Evolutionary conservation across 2,888 invertebrate genomes (phyloP).

Genomic region (Eristalis arbustorum): DNA sequence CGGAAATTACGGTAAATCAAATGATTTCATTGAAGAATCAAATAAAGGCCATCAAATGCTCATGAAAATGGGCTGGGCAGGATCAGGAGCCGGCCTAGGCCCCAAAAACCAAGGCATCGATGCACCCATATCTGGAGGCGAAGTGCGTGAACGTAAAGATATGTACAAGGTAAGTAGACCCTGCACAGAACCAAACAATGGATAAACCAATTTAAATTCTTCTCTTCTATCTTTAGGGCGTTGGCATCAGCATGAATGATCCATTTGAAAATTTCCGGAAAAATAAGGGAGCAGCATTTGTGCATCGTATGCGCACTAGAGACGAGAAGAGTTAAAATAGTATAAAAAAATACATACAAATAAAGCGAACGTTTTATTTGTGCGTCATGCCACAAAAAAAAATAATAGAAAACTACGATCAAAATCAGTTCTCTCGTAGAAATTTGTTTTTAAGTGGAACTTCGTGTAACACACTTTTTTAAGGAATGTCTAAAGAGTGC

Average conservation of each 20-base stretch:
- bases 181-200: neutral
- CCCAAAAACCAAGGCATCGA: slow-evolving; percentile 97
- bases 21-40: slow-evolving; percentile 88
- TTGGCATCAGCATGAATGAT: slow-evolving; percentile 95
- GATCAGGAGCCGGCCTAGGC: slow-evolving; percentile 93
- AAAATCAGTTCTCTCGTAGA: neutral
- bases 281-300: slow-evolving; percentile 96
- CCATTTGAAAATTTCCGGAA: slow-evolving; percentile 98
- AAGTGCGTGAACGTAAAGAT: slow-evolving; percentile 93
- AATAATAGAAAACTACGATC: neutral
- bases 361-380: neutral
- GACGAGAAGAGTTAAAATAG: slow-evolving; percentile 83
- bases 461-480: neutral
- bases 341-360: neutral
- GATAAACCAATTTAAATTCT: neutral
- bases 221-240: slow-evolving; percentile 82
- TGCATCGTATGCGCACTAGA: slow-evolving; percentile 95
- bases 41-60: slow-evolving; percentile 99
- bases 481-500: no score
- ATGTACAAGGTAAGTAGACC: slow-evolving; percentile 86
- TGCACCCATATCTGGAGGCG: slow-evolving; percentile 95
- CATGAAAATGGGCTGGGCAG: slow-evolving; percentile 98
- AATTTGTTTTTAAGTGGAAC: neutral
- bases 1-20: slow-evolving; percentile 78
- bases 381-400: neutral